Evolutionary conservation across 2,797 vertebrate species (phyloP), one percentile per base, ranked within the genome.

Genomic region (Nannoperca obscura): DNA sequence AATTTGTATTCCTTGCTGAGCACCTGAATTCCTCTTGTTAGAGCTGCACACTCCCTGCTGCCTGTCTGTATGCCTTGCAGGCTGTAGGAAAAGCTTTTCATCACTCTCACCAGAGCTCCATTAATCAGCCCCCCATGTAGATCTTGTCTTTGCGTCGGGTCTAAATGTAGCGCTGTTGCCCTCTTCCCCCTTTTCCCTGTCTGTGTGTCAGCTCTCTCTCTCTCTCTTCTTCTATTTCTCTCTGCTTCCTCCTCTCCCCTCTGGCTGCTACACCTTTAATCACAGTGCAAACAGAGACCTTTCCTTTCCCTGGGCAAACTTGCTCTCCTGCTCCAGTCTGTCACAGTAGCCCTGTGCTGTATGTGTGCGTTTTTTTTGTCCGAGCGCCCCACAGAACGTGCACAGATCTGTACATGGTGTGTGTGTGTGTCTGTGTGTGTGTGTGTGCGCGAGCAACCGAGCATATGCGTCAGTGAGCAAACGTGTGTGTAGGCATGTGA

Each of bases 151-250:
- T 84, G 71, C 81, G 71, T 58, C 19, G 24, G 66, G 84, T 91
- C 89, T 91, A 92, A 94, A 92, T 90, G 91, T 85, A 75, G 85
- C 67, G 24, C 73, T 44, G 55, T 77, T 75, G 78, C 81, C 71
- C 86, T 63, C 55, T 65, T 66, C 57, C 15, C 82, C 52, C 69
- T 65, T 59, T 59, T 64, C 53, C 36, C 69, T 62, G 59, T 52
- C 65, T 22, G 40, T 42, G 52, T 63, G 22, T 19, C 22, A 53
- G 24, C 50, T 62, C 63, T 50, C 73, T 62, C 70, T 57, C 62
- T 49, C n/a, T 17, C 75, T 82, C 75, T 62, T 74, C 63, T 76
- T 84, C 69, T 82, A 7, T 84, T 60, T 74, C 83, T 68, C 61
- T 53, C 58, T 19, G 50, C 64, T 71, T 81, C 70, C 81, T 78